Evolutionary conservation across 2,888 invertebrate species (phyloP).

Genomic region (Gari tellinella): DNA sequence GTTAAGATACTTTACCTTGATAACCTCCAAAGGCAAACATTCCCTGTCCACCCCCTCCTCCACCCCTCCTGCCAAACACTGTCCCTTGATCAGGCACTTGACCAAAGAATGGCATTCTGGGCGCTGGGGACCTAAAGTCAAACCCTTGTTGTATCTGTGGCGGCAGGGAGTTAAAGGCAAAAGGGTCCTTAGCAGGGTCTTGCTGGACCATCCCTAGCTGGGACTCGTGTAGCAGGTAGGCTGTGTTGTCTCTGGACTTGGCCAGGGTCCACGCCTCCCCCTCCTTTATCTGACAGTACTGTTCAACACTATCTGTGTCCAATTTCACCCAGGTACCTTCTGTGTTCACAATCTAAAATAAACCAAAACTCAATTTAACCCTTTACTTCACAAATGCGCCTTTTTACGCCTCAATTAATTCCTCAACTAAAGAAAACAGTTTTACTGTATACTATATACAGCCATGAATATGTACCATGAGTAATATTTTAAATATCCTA

Average conservation of each 20-base stretch:
- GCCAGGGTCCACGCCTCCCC: slow-evolving; percentile 91
- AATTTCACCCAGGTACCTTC: slow-evolving; percentile 98
- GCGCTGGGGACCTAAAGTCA: slow-evolving; percentile 85
- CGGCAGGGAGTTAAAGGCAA: slow-evolving; percentile 73
- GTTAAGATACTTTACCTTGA: slow-evolving; percentile 20
- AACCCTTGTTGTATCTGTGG: slow-evolving; percentile 85
- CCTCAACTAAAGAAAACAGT: no score
- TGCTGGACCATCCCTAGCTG: slow-evolving; percentile 78
- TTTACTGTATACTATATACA: no score
- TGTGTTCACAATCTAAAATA: slow-evolving; percentile 92
- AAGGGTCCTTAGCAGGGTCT: slow-evolving; percentile 69
- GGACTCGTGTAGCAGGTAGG: slow-evolving; percentile 88
- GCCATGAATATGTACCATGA: no score
- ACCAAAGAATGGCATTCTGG: slow-evolving; percentile 45
- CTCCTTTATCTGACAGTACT: slow-evolving; percentile 89
- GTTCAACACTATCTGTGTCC: slow-evolving; percentile 89
- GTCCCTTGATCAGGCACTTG: slow-evolving; percentile 34
- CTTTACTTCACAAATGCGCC: no score
- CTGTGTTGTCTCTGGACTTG: slow-evolving; percentile 87
- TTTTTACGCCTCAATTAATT: no score
- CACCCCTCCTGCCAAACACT: slow-evolving; percentile 28
- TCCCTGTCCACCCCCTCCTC: slow-evolving; percentile 14
- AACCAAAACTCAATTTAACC: no score
- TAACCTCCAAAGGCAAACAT: slow-evolving; percentile 37
- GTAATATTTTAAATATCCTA: no score